Evolutionary conservation across 1,140 invertebrate genomes (phyloP).

Genomic region (Sminthurides bifidus): DNA sequence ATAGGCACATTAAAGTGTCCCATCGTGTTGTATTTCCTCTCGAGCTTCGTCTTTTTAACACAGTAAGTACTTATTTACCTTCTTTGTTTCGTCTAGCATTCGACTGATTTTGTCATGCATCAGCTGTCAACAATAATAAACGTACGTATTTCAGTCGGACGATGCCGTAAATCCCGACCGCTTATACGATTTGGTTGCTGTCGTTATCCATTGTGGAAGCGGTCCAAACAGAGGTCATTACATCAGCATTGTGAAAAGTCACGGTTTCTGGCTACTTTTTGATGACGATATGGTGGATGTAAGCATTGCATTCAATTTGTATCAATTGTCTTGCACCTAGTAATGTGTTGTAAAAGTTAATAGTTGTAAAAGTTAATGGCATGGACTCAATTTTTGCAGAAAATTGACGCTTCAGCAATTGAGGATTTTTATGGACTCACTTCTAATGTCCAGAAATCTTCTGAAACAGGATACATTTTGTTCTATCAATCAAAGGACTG

Average conservation of each 20-base stretch:
- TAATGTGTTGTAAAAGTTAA: conserved; percentile 1
- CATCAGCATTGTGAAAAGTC: conserved; percentile 98
- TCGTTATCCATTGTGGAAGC: conserved; percentile 98
- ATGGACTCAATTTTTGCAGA: conserved; percentile 52
- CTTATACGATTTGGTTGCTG: conserved; percentile 94
- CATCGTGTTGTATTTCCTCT: conserved; percentile 97
- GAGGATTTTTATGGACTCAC: conserved; percentile 99
- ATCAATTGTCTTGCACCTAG: background rate
- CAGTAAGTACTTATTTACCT: conserved; percentile 50
- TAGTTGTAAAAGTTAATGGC: conserved; percentile 5
- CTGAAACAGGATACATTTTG: conserved; percentile 97
- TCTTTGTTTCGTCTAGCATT: conserved; percentile 1
- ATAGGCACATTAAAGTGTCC: conserved; percentile 96
- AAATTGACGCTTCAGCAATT: conserved; percentile 96
- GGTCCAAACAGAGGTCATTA: conserved; percentile 98
- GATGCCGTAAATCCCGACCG: conserved; percentile 95
- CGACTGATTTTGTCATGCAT: background rate
- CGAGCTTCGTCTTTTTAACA: conserved; percentile 94
- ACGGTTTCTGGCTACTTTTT: conserved; percentile 97
- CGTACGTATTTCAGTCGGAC: conserved; percentile 60
- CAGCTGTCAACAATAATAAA: background rate
- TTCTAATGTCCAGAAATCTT: conserved; percentile 95
- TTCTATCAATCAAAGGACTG: conserved; percentile 95
- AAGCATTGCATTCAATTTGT: conserved; percentile 43
- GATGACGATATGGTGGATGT: conserved; percentile 99